Conservation (phyloP, 2,113 vertebrate species). For the Sinosuthora webbiana region DNA sequence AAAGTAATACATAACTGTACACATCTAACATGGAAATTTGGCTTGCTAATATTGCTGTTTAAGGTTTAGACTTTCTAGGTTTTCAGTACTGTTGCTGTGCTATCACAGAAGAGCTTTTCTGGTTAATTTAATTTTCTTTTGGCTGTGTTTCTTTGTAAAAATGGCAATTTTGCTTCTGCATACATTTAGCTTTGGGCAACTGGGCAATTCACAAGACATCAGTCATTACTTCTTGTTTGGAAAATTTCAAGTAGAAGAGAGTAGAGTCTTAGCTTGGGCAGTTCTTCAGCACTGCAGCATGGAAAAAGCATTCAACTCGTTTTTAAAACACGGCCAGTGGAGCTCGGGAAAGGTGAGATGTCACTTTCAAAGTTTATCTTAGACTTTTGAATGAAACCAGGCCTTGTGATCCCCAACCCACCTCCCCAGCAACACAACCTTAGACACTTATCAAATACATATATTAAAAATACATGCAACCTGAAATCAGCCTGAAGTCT, state of each 20-base stretch:
- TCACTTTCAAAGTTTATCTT: not conserved
- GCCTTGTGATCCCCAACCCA: not conserved
- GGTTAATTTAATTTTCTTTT: not conserved
- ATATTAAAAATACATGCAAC: not conserved
- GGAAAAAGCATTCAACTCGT: not conserved
- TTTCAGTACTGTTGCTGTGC: not conserved
- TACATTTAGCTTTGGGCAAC: not conserved
- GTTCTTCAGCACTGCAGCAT: not conserved
- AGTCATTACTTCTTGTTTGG: not conserved
- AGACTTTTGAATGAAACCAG: not conserved
- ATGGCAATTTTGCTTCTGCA: not conserved
- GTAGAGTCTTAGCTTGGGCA: not conserved
- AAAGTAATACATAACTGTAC: not conserved
- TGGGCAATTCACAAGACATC: not conserved
- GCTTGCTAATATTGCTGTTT: not conserved
- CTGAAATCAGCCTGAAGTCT: conserved; percentile 13
- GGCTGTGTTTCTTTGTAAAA: not conserved
- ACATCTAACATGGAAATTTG: not conserved
- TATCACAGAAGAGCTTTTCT: not conserved
- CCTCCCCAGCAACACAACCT: not conserved
- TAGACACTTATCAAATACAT: not conserved
- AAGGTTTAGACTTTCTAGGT: not conserved
- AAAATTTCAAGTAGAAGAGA: not conserved
- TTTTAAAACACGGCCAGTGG: not conserved
- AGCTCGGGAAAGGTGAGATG: not conserved